Evolutionary conservation across 2,797 vertebrate genomes (phyloP).

Genomic region (Karalla daura): DNA sequence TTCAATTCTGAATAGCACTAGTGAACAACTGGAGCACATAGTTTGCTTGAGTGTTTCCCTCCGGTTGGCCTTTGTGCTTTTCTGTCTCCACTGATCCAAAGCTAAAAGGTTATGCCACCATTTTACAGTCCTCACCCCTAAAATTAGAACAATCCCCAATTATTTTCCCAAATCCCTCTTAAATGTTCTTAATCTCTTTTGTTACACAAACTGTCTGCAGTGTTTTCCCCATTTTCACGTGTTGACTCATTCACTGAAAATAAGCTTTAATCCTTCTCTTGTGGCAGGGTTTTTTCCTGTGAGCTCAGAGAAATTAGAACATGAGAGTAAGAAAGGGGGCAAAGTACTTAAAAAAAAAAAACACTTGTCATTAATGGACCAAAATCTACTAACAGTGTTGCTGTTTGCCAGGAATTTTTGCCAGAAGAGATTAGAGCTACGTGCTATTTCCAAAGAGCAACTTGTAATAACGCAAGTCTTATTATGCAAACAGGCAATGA

Average conservation of each 20-base stretch:
- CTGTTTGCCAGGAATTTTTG: conserved; percentile 48
- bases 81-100: conserved; percentile 29
- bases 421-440: conserved; percentile 35
- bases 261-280: conserved; percentile 80
- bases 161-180: conserved; percentile 78
- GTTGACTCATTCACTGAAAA: conserved; percentile 79
- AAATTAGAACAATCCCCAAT: conserved; percentile 74
- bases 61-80: conserved; percentile 21
- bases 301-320: conserved; percentile 68
- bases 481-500: conserved; percentile 37
- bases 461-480: conserved; percentile 35
- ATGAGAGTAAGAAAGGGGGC: conserved; percentile 55
- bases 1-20: neutral
- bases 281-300: conserved; percentile 68
- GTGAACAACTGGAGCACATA: neutral
- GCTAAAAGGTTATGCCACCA: conserved; percentile 49
- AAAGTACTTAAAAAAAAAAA: conserved; percentile 69
- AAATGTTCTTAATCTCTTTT: conserved; percentile 81
- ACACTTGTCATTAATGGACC: conserved; percentile 56
- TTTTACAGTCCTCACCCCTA: conserved; percentile 51
- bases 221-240: conserved; percentile 66
- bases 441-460: conserved; percentile 49
- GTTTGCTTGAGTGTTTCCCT: neutral
- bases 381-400: conserved; percentile 55
- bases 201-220: conserved; percentile 77